These are phyloP conservation scores for Micromesistius poutassou DNA, from an alignment of 2,797 vertebrate species.

Conservation along the genomic window DNA sequence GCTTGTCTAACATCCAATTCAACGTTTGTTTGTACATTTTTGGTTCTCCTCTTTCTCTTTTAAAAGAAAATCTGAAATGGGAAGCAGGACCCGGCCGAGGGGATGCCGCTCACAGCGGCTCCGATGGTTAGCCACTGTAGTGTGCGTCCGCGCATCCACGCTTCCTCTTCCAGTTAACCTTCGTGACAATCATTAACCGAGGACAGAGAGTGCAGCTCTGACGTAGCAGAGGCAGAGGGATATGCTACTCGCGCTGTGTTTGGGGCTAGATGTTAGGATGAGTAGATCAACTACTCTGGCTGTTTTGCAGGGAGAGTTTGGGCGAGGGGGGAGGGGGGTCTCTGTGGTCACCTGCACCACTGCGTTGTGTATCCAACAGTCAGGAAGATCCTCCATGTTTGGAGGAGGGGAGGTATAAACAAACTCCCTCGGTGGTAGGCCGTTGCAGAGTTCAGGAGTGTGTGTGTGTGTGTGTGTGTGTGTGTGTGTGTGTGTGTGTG, in stretches of 20 bases:
- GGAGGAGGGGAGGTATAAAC: slow-evolving; percentile 54
- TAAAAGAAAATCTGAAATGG: background rate
- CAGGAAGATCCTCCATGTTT: slow-evolving; percentile 35
- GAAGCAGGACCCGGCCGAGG: background rate
- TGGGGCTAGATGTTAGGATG: too few relatives aligned
- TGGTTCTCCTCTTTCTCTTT: background rate
- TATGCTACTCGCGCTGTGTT: background rate
- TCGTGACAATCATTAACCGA: background rate
- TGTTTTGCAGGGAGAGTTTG: slow-evolving; percentile 5
- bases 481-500: slow-evolving; percentile 17
- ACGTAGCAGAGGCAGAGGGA: background rate
- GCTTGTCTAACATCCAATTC: background rate
- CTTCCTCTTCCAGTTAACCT: background rate
- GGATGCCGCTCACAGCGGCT: background rate
- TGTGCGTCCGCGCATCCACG: background rate
- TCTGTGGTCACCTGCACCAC: background rate
- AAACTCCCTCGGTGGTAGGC: slow-evolving; percentile 37
- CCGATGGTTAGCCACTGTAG: background rate
- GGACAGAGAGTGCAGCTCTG: background rate
- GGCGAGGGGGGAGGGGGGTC: slow-evolving; percentile 5
- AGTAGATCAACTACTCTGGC: slow-evolving; percentile 19
- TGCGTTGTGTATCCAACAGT: slow-evolving; percentile 6
- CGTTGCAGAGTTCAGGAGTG: slow-evolving; percentile 48
- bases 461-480: slow-evolving; percentile 33
- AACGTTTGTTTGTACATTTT: background rate